Percentiles rank a stretch among this genome's conserved stretches.
Evolutionary conservation across 1,140 invertebrate species (phyloP).

Genomic region (Aphaenogaster rudis): DNA sequence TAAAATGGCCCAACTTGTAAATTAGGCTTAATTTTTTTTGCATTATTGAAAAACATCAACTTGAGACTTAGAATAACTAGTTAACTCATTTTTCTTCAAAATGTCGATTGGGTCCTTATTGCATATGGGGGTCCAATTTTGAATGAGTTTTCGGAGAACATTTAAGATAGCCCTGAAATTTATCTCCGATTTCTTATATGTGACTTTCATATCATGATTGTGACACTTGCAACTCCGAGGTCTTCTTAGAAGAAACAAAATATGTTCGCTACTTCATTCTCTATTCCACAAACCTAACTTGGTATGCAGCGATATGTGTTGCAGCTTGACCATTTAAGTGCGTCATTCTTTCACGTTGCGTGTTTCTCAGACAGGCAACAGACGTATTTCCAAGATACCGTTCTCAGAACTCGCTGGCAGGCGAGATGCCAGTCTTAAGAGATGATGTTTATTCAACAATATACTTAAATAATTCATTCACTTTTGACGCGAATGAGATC

Average conservation of each 20-base stretch:
- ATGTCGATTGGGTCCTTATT: too few species aligned
- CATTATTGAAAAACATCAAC: too few species aligned
- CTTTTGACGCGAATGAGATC: conserved; percentile 29
- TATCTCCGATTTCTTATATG: not conserved
- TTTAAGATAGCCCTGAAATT: not conserved
- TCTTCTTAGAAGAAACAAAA: not conserved
- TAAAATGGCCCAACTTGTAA: too few species aligned
- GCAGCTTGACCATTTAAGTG: conserved; percentile 52
- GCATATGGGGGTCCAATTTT: not conserved
- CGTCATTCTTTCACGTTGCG: conserved; percentile 43
- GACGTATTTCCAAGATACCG: conserved; percentile 53
- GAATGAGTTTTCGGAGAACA: not conserved
- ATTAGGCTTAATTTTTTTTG: too few species aligned
- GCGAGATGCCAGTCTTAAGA: not conserved
- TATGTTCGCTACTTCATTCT: conserved; percentile 2
- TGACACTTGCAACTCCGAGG: not conserved
- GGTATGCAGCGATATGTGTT: conserved; percentile 22
- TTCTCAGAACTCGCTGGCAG: conserved; percentile 42
- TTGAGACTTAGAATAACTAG: too few species aligned
- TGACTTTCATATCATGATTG: not conserved
- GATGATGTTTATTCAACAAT: conserved; percentile 56
- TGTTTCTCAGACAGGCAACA: conserved; percentile 51
- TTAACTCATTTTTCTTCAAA: too few species aligned
- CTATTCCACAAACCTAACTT: conserved; percentile 14
- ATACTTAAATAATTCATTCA: conserved; percentile 52